These are phyloP conservation scores for Mormyrus lacerda DNA, from an alignment of 2,113 vertebrate species.

Conservation along the genomic window DNA sequence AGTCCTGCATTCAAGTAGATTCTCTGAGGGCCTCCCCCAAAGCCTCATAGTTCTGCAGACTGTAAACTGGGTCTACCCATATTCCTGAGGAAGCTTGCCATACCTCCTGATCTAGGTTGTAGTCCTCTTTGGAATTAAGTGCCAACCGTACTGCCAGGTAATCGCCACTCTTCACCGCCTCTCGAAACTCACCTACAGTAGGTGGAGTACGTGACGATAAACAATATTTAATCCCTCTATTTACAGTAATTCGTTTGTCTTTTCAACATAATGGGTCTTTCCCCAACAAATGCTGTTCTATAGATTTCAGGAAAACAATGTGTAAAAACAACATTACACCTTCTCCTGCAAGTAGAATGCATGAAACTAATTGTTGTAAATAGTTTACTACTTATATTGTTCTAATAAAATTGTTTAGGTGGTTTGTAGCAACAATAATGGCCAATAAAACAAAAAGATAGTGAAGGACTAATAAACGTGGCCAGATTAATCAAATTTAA, in stretches of 20 bases:
- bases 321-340: not conserved
- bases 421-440: not conserved
- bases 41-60: not conserved
- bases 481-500: not conserved
- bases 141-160: constrained; percentile 89
- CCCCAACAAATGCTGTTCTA: not conserved
- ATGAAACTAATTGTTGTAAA: not conserved
- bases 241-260: not conserved
- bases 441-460: not conserved
- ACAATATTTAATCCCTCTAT: not conserved
- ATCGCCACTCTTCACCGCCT: constrained; percentile 91
- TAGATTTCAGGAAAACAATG: not conserved
- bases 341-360: not conserved
- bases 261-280: not conserved
- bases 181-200: constrained; percentile 75
- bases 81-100: not conserved
- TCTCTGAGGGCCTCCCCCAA: not conserved
- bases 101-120: constrained; percentile 95
- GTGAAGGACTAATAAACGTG: not conserved
- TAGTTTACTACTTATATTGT: not conserved
- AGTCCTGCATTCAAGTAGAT: constrained; percentile 62
- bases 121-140: constrained; percentile 84
- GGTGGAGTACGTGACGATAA: not conserved
- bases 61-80: not conserved
- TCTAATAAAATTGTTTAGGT: not conserved